Conservation (phyloP, 2,888 invertebrate genomes). For the Lobophora halterata region DNA sequence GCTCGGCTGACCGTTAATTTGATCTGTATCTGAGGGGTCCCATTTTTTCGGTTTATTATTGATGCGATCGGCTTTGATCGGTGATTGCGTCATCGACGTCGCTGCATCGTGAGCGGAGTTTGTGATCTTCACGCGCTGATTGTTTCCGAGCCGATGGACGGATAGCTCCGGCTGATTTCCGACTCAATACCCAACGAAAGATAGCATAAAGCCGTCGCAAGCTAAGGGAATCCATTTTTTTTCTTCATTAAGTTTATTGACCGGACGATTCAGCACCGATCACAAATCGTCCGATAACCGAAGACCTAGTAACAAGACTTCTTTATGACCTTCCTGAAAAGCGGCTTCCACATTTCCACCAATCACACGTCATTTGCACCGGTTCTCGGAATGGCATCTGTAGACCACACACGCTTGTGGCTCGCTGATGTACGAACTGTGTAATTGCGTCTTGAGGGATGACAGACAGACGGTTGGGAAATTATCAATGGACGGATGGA, state of each 20-base stretch:
- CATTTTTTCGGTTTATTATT: conserved; percentile 69
- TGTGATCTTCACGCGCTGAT: conserved; percentile 21
- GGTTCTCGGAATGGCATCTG: too few species aligned
- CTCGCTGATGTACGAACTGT: conserved; percentile 28
- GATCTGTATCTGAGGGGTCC: conserved; percentile 61
- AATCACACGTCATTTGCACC: neutral
- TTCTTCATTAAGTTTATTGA: neutral
- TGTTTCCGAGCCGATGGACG: conserved; percentile 11
- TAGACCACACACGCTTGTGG: conserved; percentile 26
- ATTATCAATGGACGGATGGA: conserved; percentile 25
- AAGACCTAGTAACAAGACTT: too few species aligned
- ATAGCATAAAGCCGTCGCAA: conserved; percentile 8
- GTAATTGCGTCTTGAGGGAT: conserved; percentile 25
- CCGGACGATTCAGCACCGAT: too few species aligned
- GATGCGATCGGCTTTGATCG: conserved; percentile 63
- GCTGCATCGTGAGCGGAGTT: conserved; percentile 15
- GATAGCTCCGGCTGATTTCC: conserved; percentile 10
- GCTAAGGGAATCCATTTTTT: conserved; percentile 3
- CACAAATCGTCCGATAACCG: neutral
- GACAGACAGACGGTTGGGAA: conserved; percentile 23
- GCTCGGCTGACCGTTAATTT: conserved; percentile 75
- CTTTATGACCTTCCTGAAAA: neutral
- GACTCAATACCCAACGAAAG: conserved; percentile 10
- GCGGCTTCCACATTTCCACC: neutral
- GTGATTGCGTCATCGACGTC: conserved; percentile 46